These are phyloP conservation scores for Toxotes chatareus DNA, from an alignment of 2,113 vertebrate species.

Conservation along the genomic window DNA sequence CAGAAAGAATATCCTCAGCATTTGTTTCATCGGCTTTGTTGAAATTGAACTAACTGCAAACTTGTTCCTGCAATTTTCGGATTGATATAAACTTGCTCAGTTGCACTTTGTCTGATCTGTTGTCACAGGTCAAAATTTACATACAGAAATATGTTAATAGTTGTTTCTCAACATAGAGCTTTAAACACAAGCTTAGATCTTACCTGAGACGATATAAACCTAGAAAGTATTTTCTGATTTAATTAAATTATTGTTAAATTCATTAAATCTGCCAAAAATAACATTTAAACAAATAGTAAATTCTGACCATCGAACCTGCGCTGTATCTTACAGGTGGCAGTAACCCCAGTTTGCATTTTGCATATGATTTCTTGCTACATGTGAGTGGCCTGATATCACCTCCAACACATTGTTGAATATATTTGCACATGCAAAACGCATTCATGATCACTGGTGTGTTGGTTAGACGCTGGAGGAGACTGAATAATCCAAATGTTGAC, in stretches of 20 bases:
- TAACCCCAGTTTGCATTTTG: conserved; percentile 9
- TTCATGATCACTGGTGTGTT: conserved; percentile 26
- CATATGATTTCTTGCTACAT: conserved; percentile 12
- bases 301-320: not conserved
- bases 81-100: conserved; percentile 1
- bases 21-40: not conserved
- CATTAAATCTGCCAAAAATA: conserved; percentile 6
- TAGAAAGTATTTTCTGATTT: not conserved
- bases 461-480: conserved; percentile 24
- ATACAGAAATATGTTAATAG: not conserved
- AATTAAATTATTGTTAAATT: not conserved
- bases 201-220: not conserved
- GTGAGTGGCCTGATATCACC: conserved; percentile 26
- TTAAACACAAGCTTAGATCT: not conserved
- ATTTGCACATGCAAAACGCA: conserved; percentile 58
- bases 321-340: not conserved
- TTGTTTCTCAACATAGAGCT: not conserved
- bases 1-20: not conserved
- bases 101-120: conserved; percentile 46
- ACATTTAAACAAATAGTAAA: not conserved
- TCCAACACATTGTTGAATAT: conserved; percentile 27
- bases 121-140: conserved; percentile 4
- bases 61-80: not conserved
- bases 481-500: conserved; percentile 47
- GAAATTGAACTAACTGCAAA: not conserved